Evolutionary conservation across 2,888 invertebrate species (phyloP).

Genomic region (Cheilosia pagana): DNA sequence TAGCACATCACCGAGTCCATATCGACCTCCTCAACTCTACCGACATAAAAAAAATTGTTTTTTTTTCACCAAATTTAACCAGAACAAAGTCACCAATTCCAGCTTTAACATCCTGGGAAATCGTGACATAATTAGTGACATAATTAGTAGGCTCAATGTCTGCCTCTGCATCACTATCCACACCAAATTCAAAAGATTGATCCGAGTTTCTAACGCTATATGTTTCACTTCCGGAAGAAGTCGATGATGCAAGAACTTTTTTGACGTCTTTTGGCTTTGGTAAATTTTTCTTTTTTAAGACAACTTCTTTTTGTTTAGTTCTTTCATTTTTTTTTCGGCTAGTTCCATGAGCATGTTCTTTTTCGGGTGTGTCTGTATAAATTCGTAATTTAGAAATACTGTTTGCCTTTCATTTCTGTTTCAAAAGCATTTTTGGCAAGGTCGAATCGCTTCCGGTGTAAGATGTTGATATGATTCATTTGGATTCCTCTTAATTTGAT

Average conservation of each 20-base stretch:
- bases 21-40: conserved; percentile 20
- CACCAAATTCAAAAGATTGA: conserved; percentile 17
- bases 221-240: conserved; percentile 20
- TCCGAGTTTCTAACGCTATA: conserved; percentile 26
- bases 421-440: conserved; percentile 24
- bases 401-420: conserved; percentile 19
- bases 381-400: not conserved
- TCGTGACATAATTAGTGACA: conserved; percentile 1
- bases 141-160: conserved; percentile 9
- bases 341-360: conserved; percentile 3
- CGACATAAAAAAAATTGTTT: conserved; percentile 17
- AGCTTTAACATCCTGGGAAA: conserved; percentile 12
- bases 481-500: conserved; percentile 10
- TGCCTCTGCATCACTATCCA: conserved; percentile 20
- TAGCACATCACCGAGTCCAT: conserved; percentile 2
- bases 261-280: conserved; percentile 25
- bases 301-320: conserved; percentile 2
- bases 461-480: conserved; percentile 31
- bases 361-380: not conserved
- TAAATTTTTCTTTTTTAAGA: conserved; percentile 14
- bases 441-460: conserved; percentile 26
- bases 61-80: conserved; percentile 16
- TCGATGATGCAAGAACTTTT: conserved; percentile 30
- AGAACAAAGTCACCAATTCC: conserved; percentile 29
- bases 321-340: conserved; percentile 13